phyloP scores from a whole-genome alignment of 1,140 invertebrate species.

The Drosophila asahinai region DNA sequence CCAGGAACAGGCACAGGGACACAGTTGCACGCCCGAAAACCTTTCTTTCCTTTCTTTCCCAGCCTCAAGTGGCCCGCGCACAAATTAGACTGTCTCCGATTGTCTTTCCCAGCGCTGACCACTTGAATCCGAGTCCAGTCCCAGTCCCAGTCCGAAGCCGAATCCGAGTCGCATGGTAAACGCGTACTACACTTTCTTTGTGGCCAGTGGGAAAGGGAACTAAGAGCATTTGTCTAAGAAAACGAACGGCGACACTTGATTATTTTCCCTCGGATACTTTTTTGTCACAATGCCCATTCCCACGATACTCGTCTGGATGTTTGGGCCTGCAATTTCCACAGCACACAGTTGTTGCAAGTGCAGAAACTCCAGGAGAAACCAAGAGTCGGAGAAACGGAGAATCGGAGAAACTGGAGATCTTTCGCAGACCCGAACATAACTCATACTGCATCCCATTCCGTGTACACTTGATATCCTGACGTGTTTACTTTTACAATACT shows the following conservation, averaged over 20 bases:
- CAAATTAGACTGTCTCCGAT: conserved; percentile 67
- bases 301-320: conserved; percentile 69
- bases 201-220: conserved; percentile 63
- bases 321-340: conserved; percentile 55
- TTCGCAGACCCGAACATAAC: conserved; percentile 66
- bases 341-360: conserved; percentile 62
- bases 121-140: conserved; percentile 61
- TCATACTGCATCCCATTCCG: conserved; percentile 45
- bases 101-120: conserved; percentile 73
- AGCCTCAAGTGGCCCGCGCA: conserved; percentile 75
- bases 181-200: conserved; percentile 77
- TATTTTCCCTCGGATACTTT: conserved; percentile 48
- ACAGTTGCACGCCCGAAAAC: conserved; percentile 36
- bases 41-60: conserved; percentile 50
- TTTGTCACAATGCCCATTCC: conserved; percentile 76
- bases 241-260: conserved; percentile 74
- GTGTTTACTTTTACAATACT: conserved; percentile 83
- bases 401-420: conserved; percentile 68
- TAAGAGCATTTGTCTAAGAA: conserved; percentile 76
- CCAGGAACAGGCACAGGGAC: conserved; percentile 2
- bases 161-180: conserved; percentile 69
- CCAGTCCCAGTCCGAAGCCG: conserved; percentile 25
- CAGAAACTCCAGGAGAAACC: conserved; percentile 43
- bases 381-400: conserved; percentile 7
- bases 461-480: conserved; percentile 84